These are phyloP conservation scores for Petrocephalus microphthalmus DNA, from an alignment of 2,113 vertebrate genomes.

Conservation along the genomic window DNA sequence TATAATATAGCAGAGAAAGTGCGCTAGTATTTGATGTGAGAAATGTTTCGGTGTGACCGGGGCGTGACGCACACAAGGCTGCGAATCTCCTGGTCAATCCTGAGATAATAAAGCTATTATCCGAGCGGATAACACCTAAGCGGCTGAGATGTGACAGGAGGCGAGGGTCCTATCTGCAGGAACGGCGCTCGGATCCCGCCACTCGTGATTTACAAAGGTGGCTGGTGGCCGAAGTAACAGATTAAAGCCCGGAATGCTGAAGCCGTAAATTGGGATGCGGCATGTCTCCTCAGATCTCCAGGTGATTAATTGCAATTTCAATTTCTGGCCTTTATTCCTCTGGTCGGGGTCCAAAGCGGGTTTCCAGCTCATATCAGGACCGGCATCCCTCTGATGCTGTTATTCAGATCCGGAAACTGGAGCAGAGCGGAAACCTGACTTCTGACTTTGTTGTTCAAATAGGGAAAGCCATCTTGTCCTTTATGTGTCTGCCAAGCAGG, in stretches of 20 bases:
- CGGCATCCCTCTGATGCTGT: neutral
- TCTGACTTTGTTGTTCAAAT: neutral
- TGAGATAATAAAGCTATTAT: neutral
- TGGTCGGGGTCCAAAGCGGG: neutral
- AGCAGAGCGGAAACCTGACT: neutral
- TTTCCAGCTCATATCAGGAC: neutral
- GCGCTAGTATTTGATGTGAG: neutral
- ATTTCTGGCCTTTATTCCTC: neutral
- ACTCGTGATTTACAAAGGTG: neutral
- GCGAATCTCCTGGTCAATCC: neutral
- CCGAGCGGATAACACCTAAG: neutral
- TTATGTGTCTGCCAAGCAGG: too few species aligned
- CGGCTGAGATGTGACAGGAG: neutral
- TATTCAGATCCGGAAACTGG: neutral
- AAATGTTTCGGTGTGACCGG: neutral
- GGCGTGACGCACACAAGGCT: neutral
- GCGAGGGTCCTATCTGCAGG: neutral
- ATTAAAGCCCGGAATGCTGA: neutral
- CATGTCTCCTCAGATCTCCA: neutral
- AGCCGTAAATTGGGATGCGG: neutral
- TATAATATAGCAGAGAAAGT: neutral
- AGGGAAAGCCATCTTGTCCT: neutral
- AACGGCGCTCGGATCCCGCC: neutral
- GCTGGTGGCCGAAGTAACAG: neutral
- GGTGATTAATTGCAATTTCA: constrained; percentile 4